Base-by-base conservation (phyloP, 2,113 vertebrate genomes). In the Astur gentilis region DNA sequence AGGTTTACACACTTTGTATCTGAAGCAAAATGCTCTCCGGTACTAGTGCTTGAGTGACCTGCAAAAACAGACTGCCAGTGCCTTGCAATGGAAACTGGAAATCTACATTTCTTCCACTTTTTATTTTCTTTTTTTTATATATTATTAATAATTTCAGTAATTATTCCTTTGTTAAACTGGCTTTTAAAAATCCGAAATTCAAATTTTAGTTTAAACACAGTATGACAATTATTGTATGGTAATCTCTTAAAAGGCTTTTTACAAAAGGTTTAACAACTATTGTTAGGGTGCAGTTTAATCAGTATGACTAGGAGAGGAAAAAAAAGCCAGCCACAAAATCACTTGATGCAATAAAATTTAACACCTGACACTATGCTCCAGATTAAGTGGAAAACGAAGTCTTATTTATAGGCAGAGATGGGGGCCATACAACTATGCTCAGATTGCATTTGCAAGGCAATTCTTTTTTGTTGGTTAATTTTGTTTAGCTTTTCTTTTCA, bases 191-290 rank as follows among this genome's bases (percentile, higher is more conserved):
- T 15, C 12, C 6, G 40, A 36, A 40, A 47, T 13, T 69, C 4
- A 81, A 83, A 25, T 54, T 54, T 71, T 38, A 61, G 22, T 83
- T 90, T 64, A 36, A 91, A 60, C 3, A 34, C 25, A 40, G 8
- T 49, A 47, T 0, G 1, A 38, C 5, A 82, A 40, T 42, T 62
- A 45, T 17, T 52, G 25, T 29, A 73, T 0, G 0, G 25, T n/a
- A 75, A 85, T 64, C 6, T 32, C 17, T 15, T 71, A 60, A 34
- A 20, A 85, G 19, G 25, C 5, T 71, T 70, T 77, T 89, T 19
- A 69, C 40, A 31, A 23, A 42, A 83, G 6, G 13, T 70, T 78
- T 78, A 82, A 50, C 15, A 70, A 22, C 19, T 15, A 9, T 15
- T 42, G n/a, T 61, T 71, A 55, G 9, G 20, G 42, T 40, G 34